phyloP scores from a whole-genome alignment of 2,797 vertebrate genomes.

The Paguma larvata region DNA sequence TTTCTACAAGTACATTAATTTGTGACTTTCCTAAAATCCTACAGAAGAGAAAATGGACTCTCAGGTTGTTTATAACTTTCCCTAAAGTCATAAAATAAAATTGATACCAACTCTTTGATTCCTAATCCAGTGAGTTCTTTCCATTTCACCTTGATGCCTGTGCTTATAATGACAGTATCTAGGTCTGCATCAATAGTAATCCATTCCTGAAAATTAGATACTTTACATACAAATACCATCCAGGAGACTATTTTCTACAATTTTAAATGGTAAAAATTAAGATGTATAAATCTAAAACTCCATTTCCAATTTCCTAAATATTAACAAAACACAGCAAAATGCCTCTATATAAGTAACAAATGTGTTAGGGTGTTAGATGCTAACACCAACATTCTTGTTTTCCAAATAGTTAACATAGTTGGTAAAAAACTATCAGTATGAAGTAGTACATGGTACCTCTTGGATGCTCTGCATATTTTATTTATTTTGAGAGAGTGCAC shows the following conservation, averaged over 20 bases:
- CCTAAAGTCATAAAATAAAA: neutral
- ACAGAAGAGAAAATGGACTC: conserved; percentile 1
- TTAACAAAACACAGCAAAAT: conserved; percentile 14
- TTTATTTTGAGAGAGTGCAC: too few species aligned
- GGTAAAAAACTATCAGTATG: neutral
- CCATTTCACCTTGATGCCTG: neutral
- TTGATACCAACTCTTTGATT: neutral
- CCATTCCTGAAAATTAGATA: conserved; percentile 27
- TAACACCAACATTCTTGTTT: neutral
- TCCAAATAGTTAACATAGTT: neutral
- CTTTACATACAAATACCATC: neutral
- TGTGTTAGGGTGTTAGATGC: neutral
- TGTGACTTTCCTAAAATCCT: conserved; percentile 20
- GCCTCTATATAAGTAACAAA: neutral
- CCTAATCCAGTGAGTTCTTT: neutral
- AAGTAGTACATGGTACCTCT: neutral
- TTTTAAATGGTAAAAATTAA: conserved; percentile 12
- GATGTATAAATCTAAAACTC: neutral
- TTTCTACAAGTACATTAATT: neutral
- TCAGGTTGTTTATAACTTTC: neutral
- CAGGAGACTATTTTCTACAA: neutral
- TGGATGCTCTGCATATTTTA: neutral
- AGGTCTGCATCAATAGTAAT: neutral
- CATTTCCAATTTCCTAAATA: neutral
- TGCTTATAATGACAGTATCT: neutral